Evolutionary conservation across 2,113 vertebrate genomes (phyloP), one percentile per base, ranked within the genome.

Genomic region (Nannobrachium achirus): DNA sequence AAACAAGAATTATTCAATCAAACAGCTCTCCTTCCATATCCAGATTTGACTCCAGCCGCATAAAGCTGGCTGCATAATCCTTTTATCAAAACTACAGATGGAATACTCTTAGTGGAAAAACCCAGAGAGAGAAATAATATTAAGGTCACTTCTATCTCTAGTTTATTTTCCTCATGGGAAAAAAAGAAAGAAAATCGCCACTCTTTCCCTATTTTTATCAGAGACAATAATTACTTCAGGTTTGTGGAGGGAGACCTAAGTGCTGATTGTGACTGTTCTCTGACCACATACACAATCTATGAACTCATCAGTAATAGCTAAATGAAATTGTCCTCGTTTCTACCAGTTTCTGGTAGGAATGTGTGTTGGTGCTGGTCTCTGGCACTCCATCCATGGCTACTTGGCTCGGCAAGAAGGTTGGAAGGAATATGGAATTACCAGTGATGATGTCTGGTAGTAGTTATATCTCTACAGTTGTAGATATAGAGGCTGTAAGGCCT

Each of bases 1-100:
- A 92, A 92, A 93, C 90, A 90, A 88, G 90, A 92, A 92, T 92
- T 92, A 91, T 90, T 92, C 74, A 91, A 91, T 93, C 89, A 92
- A 85, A 89, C 86, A 78, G 87, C 86, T 86, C 84, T 89, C 78
- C 85, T 70, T 84, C 87, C 86, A 82, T 73, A 89, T 89, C 87
- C 90, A 92, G 87, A 92, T 92, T 93, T 86, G 73, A 91, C 86
- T 75, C 69, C 69, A 72, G 83, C 81, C 45, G 72, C 88, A 88
- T 82, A 89, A 90, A 92, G 89, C 89, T 84, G 73, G 73, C 82
- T 58, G 66, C 84, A 81, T 92, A 93, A 93, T 93, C 92, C 92
- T 84, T 93, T 92, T 92, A 93, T 93, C 92, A 91, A 92, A 86
- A 64, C 75, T 48, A 75, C 64, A 65, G 88, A 92, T 92, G 89